phyloP scores from a whole-genome alignment of 2,888 invertebrate genomes.

The Nowickia ferox region DNA sequence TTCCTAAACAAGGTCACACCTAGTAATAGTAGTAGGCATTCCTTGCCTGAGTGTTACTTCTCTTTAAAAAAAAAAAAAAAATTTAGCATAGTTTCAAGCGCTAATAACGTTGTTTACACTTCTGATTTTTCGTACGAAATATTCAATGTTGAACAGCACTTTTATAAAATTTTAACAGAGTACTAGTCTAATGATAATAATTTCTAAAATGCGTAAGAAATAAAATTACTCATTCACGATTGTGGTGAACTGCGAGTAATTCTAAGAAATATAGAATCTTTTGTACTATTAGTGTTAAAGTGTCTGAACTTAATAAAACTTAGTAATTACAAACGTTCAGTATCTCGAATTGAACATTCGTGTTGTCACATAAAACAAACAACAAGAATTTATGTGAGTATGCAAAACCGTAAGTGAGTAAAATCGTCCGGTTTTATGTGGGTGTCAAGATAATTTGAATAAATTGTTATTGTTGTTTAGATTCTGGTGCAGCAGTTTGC shows the following conservation, averaged over 20 bases:
- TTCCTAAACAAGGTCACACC: too few species aligned
- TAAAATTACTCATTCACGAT: slow-evolving; percentile 1
- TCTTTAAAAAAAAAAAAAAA: too few species aligned
- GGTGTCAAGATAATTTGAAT: slow-evolving; percentile 39
- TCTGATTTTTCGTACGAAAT: too few species aligned
- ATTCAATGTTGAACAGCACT: too few species aligned
- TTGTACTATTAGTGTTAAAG: not conserved
- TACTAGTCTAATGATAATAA: not conserved
- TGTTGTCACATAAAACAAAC: slow-evolving; percentile 21
- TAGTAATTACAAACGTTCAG: not conserved
- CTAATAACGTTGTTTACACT: too few species aligned
- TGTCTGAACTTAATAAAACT: slow-evolving; percentile 22
- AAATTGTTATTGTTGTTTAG: slow-evolving; percentile 31
- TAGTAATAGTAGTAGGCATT: too few species aligned
- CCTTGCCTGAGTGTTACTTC: too few species aligned
- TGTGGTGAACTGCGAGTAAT: not conserved
- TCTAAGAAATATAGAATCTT: not conserved
- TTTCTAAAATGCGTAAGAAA: not conserved
- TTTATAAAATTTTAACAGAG: too few species aligned
- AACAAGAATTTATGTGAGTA: slow-evolving; percentile 12
- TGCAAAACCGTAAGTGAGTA: too few species aligned
- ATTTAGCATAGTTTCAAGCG: too few species aligned
- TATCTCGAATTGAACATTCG: not conserved
- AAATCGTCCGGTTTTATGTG: slow-evolving; percentile 31
- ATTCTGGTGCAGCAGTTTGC: slow-evolving; percentile 23